Base-by-base conservation (phyloP, 2,113 vertebrate genomes). In the Elaphurus davidianus region DNA sequence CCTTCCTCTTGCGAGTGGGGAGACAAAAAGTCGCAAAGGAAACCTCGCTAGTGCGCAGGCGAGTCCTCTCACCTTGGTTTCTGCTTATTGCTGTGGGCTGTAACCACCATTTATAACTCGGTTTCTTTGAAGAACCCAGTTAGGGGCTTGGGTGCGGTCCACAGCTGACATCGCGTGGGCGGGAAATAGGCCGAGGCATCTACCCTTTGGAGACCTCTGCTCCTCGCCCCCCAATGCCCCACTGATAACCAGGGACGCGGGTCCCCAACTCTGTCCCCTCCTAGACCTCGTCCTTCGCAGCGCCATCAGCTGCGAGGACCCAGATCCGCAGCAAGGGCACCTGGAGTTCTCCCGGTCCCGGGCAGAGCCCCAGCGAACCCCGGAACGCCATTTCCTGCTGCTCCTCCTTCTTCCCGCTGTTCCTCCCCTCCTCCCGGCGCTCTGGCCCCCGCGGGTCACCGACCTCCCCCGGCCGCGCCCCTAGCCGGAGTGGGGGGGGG, bases 171-270 rank as follows among this genome's bases (percentile, higher is more conserved):
- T n/a, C 7, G 3, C 15, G 36, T 2, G 2, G 3, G 45, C 6
- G 5, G 45, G 55, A n/a, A 7, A 27, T 10, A 11, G 43, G 25
- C 54, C 10, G 45, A 8, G 55, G 43, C 47, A 43, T 4, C 47
- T 19, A 7, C 71, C 7, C 5, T 33, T 40, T 19, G 15, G 30
- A 23, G 54, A 19, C 30, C 54, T 83, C 59, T 55, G 55, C 50
- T 16, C 12, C 67, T 4, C 9, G 9, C 0, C 50, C 5, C 3
- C 3, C 1, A 3, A 0, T 23, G 13, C 21, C 76, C 76, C 43
- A 7, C 1, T 7, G n/a, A 79, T 12, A 50, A 33, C 43, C n/a
- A 54, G 43, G 50, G 27, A 67, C 21, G 33, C 21, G 11, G 30
- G 21, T 33, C 45, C 54, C 36, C n/a, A 13, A 3, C 52, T 52